Conservation (phyloP, 2,113 vertebrate genomes). For the Microtus pennsylvanicus region DNA sequence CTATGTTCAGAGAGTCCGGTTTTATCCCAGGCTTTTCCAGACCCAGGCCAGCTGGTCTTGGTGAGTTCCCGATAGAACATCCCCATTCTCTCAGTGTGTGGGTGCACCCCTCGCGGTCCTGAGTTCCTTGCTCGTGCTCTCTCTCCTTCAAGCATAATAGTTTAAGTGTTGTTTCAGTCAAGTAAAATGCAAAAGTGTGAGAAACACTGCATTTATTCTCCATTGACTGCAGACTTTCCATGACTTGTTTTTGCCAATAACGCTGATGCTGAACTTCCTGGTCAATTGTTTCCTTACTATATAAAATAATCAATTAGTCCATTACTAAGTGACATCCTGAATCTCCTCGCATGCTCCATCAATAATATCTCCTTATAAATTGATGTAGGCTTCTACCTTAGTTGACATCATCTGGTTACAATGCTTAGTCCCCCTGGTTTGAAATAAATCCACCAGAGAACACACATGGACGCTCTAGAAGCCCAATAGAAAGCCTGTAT, state of each 20-base stretch:
- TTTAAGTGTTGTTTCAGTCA: not conserved
- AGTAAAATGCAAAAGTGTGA: not conserved
- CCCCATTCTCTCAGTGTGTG: too few species aligned
- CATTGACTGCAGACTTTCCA: not conserved
- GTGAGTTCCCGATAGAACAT: too few species aligned
- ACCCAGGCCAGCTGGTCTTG: too few species aligned
- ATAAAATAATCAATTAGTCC: conserved; percentile 33
- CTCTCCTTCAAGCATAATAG: not conserved
- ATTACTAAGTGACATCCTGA: not conserved
- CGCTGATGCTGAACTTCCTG: not conserved
- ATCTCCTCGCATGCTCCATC: not conserved
- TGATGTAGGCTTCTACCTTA: not conserved
- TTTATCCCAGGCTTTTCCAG: too few species aligned
- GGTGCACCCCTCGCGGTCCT: too few species aligned
- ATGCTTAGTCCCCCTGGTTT: not conserved
- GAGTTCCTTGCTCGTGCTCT: too few species aligned
- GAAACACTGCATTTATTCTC: not conserved
- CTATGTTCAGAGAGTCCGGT: too few species aligned
- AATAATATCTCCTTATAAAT: not conserved
- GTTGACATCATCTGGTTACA: not conserved
- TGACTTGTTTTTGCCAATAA: not conserved
- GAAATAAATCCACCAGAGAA: not conserved
- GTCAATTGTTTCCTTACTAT: not conserved
- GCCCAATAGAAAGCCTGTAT: not conserved
- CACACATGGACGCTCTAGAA: not conserved